Evolutionary conservation across 2,113 vertebrate species (phyloP).

Genomic region (Cyphomyrus plagiostoma): DNA sequence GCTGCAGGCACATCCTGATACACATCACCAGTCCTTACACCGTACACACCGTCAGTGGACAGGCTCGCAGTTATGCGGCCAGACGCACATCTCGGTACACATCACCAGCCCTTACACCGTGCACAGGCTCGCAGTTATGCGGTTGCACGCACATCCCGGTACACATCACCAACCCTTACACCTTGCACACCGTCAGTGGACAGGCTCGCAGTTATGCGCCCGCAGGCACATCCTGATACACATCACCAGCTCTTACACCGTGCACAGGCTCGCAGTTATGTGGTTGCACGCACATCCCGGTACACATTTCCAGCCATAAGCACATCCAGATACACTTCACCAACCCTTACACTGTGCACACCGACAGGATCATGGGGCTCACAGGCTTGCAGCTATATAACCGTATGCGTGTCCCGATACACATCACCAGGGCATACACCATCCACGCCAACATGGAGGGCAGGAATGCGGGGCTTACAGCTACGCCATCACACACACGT

Average conservation of each 20-base stretch:
- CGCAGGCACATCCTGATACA: neutral
- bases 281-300: rapidly evolving
- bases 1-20: neutral
- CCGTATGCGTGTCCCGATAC: no score
- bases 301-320: neutral
- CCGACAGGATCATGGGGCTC: no score
- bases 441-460: neutral
- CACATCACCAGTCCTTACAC: neutral
- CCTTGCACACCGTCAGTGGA: rapidly evolving
- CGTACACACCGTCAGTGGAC: neutral
- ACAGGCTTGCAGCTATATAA: no score
- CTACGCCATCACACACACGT: neutral
- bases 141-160: neutral
- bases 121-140: neutral
- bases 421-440: neutral
- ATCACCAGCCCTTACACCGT: neutral
- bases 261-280: neutral
- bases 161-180: neutral
- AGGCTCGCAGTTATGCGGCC: neutral
- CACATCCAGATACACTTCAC: no score
- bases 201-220: rapidly evolving
- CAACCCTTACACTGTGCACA: rapidly evolving
- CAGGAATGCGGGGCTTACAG: neutral
- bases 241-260: neutral
- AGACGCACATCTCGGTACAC: neutral